These are phyloP conservation scores for Muschampia plurimacula DNA, from an alignment of 2,888 invertebrate genomes.

Conservation along the genomic window DNA sequence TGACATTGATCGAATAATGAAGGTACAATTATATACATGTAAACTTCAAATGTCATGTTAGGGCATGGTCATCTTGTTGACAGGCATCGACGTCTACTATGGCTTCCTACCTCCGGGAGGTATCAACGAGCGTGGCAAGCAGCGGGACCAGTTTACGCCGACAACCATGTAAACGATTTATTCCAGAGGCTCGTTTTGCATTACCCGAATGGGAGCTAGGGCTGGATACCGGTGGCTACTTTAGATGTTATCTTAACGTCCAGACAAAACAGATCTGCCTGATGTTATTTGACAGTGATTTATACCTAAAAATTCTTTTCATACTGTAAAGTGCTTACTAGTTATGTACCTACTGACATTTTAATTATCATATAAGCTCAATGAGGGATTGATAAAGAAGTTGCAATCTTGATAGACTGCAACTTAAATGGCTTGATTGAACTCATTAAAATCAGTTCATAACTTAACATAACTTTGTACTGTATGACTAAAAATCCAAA, in stretches of 20 bases:
- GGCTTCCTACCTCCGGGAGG: conserved; percentile 67
- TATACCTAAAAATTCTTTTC: too few relatives aligned
- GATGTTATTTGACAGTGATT: background rate
- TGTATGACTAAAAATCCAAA: too few relatives aligned
- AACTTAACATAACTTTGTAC: too few relatives aligned
- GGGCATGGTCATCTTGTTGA: conserved; percentile 33
- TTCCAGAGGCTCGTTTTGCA: conserved; percentile 83
- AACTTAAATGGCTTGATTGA: too few relatives aligned
- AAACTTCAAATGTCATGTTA: background rate
- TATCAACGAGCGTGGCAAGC: conserved; percentile 59
- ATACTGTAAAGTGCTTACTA: too few relatives aligned
- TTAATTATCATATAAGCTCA: too few relatives aligned
- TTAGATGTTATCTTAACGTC: background rate
- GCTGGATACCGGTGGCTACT: conserved; percentile 52
- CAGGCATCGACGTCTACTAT: conserved; percentile 42
- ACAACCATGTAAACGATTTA: conserved; percentile 86
- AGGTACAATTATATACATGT: background rate
- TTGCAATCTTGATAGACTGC: too few relatives aligned
- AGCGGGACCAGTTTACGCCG: conserved; percentile 84
- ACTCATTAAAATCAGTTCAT: too few relatives aligned
- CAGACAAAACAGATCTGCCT: background rate
- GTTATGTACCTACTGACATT: too few relatives aligned
- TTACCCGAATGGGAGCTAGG: conserved; percentile 81
- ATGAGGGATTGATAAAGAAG: too few relatives aligned
- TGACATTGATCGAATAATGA: too few relatives aligned